Base-by-base conservation (phyloP, 1,140 invertebrate genomes). In the Drosophila sulfurigaster region DNA sequence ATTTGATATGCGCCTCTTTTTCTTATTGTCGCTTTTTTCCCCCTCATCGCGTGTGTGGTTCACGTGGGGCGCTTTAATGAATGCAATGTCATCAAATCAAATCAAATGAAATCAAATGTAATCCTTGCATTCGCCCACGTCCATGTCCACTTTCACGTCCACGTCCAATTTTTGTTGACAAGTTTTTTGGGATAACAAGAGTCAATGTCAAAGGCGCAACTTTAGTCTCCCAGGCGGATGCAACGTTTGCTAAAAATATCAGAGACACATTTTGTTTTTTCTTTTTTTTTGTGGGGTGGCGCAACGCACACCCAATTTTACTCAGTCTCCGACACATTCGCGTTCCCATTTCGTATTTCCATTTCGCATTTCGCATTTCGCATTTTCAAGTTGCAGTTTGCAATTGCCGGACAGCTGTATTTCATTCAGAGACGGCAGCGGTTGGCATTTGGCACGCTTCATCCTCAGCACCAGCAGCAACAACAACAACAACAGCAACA, bases 361-460 rank as follows among this genome's bases (percentile, higher is more conserved):
- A 49, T 6, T 7, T 20, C 35, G 46, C 43, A 25, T 13, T 13
- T 20, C 13, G n/a, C 52, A 35, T 5, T 32, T 15, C 30, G 13
- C 7, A 2, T 54, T 35, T 54, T 54, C 30, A 30, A 35, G 11
- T 15, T 16, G n/a, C 28, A 43, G 10, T 32, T 62, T 5, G 25
- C 43, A 48, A 52, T 11, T 41, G 66, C 70, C 79, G 73, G 80
- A 78, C 82, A 85, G 82, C 78, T 79, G 82, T 73, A 75, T 65
- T 78, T 69, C 75, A 78, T 74, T 74, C 60, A 74, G 66, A 60
- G 66, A 60, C 64, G 58, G 59, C 59, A 56, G 67, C 59, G 58
- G 52, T 64, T 75, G 67, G 60, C 65, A 74, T 88, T 88, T 87
- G 82, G 82, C 82, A 87, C 82, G 82, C 82, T 83, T 78, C 81